Evolutionary conservation across 2,888 invertebrate genomes (phyloP).

Genomic region (Caenorhabditis sulstoni): DNA sequence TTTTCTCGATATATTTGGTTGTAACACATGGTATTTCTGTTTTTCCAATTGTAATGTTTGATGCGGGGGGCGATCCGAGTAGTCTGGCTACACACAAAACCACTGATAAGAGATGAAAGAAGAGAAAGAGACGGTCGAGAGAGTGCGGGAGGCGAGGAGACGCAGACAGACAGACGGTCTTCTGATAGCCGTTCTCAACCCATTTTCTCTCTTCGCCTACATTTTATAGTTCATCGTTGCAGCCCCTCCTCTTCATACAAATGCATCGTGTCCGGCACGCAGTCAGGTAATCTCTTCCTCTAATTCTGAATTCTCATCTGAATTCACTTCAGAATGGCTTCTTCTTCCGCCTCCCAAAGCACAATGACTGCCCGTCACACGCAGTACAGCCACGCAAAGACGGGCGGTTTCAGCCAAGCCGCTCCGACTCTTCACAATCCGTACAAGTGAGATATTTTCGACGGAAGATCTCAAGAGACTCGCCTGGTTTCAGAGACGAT

Average conservation of each 20-base stretch:
- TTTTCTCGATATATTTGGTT: not conserved
- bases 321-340: constrained; percentile 42
- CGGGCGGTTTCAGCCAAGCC: constrained; percentile 71
- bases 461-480: not conserved
- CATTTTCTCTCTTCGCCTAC: constrained; percentile 29
- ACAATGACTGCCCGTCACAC: constrained; percentile 52
- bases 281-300: constrained; percentile 28
- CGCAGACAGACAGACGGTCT: constrained; percentile 17
- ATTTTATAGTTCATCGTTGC: not conserved
- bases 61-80: not conserved
- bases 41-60: not conserved
- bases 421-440: constrained; percentile 74
- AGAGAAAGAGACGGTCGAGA: not conserved
- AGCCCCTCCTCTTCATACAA: constrained; percentile 13
- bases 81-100: constrained; percentile 29
- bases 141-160: constrained; percentile 4
- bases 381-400: constrained; percentile 74
- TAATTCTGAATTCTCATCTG: not conserved
- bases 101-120: constrained; percentile 10
- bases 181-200: constrained; percentile 39
- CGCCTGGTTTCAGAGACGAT: constrained; percentile 65
- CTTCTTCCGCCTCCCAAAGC: constrained; percentile 38
- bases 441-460: constrained; percentile 45
- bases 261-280: constrained; percentile 44
- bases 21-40: constrained; percentile 1